Conservation (phyloP, 2,113 vertebrate genomes). For the Myrmophylax atrothorax region DNA sequence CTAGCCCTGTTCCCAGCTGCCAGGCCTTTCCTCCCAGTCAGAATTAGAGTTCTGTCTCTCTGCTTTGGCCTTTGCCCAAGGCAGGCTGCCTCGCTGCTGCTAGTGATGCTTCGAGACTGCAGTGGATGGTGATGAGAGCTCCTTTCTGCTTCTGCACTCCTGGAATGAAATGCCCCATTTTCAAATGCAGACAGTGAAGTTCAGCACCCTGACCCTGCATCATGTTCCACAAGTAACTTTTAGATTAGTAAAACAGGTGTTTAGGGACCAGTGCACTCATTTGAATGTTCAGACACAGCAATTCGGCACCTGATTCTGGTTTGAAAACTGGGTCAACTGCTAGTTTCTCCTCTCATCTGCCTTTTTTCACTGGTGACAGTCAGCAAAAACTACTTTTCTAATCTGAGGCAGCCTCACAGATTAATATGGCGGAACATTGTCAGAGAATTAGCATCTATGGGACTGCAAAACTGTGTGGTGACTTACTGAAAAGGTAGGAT, state of each 20-base stretch:
- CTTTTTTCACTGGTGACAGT: not conserved
- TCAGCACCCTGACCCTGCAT: not conserved
- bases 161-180: not conserved
- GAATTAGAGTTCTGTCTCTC: not conserved
- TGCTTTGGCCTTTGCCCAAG: not conserved
- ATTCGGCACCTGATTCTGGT: not conserved
- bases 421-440: not conserved
- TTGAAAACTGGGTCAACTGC: conserved; percentile 51
- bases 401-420: not conserved
- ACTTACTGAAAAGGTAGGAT: not conserved
- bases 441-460: not conserved
- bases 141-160: not conserved
- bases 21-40: not conserved
- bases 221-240: not conserved
- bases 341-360: conserved; percentile 16
- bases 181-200: not conserved
- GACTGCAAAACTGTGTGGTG: not conserved
- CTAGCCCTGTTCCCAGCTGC: not conserved
- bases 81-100: not conserved
- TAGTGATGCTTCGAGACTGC: not conserved
- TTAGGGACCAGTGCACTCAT: not conserved
- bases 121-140: not conserved
- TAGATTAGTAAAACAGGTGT: conserved; percentile 2
- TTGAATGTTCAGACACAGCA: not conserved
- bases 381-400: not conserved